Base-by-base conservation (phyloP, 2,888 invertebrate species). In the Apamea sordens region DNA sequence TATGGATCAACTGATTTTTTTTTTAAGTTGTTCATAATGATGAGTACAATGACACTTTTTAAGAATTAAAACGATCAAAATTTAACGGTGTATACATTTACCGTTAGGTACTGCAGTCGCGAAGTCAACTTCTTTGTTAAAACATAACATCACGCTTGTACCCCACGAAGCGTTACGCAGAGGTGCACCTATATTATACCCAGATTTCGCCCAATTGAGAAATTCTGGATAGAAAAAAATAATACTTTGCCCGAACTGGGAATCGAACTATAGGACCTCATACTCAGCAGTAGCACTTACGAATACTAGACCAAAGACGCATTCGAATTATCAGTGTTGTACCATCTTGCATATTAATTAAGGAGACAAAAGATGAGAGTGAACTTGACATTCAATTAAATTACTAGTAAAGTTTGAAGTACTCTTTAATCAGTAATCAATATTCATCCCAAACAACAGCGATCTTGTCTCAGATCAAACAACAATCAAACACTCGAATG, bases 341-440 rank as follows among this genome's bases (percentile, higher is more conserved):
- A 28, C 21, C 21, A 28, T 50, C 36, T 50, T n/a, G n/a, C 28
- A 15, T 36, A 73, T 47, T 47, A 73, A 41, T 28, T 41, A 24
- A 18, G n/a, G 7, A 50, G 24, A 59, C 36, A 59, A 50, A 67
- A 47, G 32, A 24, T 44, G 15, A 59, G 8, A 59, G 21, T 56
- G 15, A 65, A 21, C n/a, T 80, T 79, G 56, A 47, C 11, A 47
- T 24, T 5, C 28, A 67, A 73, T 73, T 50, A 11, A 67, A 73
- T 50, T 8, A 32, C 13, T 59, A 79, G 15, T 80, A 68, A 50
- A 41, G 59, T 80, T 79, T 61, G 13, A 74, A 68, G 24, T n/a
- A 44, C n/a, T 73, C 15, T 5, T 50, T 53, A 61, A 44, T 59
- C 59, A 65, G 21, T 70, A 68, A 64, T 73, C 65, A 59, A 73